Evolutionary conservation across 2,888 invertebrate species (phyloP).

Genomic region (Crepidodera aurea): DNA sequence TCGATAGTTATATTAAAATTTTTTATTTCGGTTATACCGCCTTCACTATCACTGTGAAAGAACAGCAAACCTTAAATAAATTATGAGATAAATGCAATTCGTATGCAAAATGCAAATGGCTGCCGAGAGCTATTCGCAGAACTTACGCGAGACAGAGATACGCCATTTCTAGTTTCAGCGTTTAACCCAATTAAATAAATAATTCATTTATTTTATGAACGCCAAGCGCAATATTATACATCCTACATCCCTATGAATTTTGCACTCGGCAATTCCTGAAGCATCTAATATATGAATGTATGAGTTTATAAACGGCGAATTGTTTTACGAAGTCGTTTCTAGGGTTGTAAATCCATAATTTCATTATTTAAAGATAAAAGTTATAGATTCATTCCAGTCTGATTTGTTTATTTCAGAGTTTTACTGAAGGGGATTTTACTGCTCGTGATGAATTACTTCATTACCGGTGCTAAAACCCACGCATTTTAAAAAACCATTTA

Average conservation of each 20-base stretch:
- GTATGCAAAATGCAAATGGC: conserved; percentile 44
- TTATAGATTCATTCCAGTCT: background rate
- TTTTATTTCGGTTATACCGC: too few relatives aligned
- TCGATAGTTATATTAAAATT: too few relatives aligned
- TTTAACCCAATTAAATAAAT: conserved; percentile 44
- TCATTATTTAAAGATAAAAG: background rate
- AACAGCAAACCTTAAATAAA: conserved; percentile 29
- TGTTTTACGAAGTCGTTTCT: conserved; percentile 4
- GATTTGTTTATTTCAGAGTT: too few relatives aligned
- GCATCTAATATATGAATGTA: background rate
- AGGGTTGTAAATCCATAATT: conserved; percentile 1
- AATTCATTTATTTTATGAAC: conserved; percentile 39
- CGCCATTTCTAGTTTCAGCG: conserved; percentile 33
- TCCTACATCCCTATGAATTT: conserved; percentile 8
- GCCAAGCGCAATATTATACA: conserved; percentile 19
- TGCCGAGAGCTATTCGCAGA: conserved; percentile 34
- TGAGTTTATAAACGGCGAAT: conserved; percentile 4
- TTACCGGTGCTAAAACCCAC: too few relatives aligned
- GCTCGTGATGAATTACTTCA: too few relatives aligned
- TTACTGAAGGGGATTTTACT: too few relatives aligned
- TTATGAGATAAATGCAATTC: conserved; percentile 42
- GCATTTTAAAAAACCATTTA: too few relatives aligned
- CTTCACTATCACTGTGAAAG: background rate
- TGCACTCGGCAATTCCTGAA: background rate
- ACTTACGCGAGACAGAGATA: conserved; percentile 34